Conservation (phyloP, 2,888 invertebrate genomes). For the Tiphia femorata region DNA sequence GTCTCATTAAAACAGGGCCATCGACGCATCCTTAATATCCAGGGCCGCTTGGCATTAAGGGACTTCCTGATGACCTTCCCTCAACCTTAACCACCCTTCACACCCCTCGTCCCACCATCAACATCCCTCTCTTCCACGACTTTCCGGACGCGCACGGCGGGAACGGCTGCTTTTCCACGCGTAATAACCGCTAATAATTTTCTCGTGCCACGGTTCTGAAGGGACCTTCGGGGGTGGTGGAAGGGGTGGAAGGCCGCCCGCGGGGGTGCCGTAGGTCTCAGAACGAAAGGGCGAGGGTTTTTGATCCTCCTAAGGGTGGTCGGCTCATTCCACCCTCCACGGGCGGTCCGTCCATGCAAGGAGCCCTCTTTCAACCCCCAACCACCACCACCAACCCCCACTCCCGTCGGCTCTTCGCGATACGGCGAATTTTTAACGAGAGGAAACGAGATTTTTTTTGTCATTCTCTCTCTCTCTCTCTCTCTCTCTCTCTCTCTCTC, state of each 20-base stretch:
- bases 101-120: slow-evolving; percentile 2
- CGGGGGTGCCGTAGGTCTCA: not conserved
- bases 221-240: not conserved
- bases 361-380: no score
- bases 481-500: not conserved
- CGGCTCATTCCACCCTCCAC: not conserved
- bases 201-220: slow-evolving; percentile 21
- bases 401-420: no score
- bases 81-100: not conserved
- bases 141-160: not conserved
- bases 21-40: slow-evolving; percentile 43
- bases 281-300: not conserved
- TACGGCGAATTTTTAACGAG: no score
- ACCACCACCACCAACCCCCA: no score
- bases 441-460: not conserved
- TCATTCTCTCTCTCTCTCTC: not conserved
- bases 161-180: slow-evolving; percentile 30
- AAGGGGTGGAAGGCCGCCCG: slow-evolving; percentile 10
- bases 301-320: not conserved
- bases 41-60: slow-evolving; percentile 24
- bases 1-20: slow-evolving; percentile 38
- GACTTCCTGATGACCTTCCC: slow-evolving; percentile 25
- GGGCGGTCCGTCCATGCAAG: no score
- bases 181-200: slow-evolving; percentile 58
- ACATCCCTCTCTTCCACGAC: not conserved